Base-by-base conservation (phyloP, 2,797 vertebrate genomes). In the Notolepis coatsorum region DNA sequence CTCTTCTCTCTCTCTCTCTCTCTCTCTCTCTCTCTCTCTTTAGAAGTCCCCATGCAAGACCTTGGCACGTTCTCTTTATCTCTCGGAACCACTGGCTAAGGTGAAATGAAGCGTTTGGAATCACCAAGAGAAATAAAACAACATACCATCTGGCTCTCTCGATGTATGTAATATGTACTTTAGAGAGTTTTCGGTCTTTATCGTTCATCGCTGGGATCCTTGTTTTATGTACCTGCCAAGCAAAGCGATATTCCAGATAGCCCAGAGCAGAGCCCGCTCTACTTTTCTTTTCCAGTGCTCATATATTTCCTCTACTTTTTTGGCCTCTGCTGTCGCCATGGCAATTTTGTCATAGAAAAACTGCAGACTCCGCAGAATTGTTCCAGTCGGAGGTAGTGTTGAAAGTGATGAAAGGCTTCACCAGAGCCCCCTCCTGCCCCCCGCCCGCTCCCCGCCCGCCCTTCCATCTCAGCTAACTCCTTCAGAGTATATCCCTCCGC, bases 191-290 rank as follows among this genome's bases (percentile, higher is more conserved):
- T 39, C 18, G 24, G 63, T 54, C 45, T 23, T 3, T n/a, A 24
- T n/a, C 4, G 7, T 25, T 17, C 41, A 17, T n/a, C n/a, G 18
- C n/a, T 30, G 15, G 27, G 38, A 43, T 18, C 25, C 15, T n/a
- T 78, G 68, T 81, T 87, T 78, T 78, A 77, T 79, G 71, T 79
- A 87, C 84, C 83, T 79, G 84, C 83, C 83, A 85, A 83, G 63
- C 77, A 73, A 80, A 90, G 85, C 23, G 71, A 87, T 86, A 86
- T 85, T 88, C 87, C 87, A 90, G 88, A 91, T 86, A 84, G 81
- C 39, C 9, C 48, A 31, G 35, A 48, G 75, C 78, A 81, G 82
- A 76, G 59, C 81, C 84, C 81, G 69, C 83, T 75, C 79, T 35
- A 51, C 73, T 78, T 85, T 77, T 84, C 72, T 80, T 78, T 80